Evolutionary conservation across 2,797 vertebrate species (phyloP).

Genomic region (Hypotaenidia philippensis): DNA sequence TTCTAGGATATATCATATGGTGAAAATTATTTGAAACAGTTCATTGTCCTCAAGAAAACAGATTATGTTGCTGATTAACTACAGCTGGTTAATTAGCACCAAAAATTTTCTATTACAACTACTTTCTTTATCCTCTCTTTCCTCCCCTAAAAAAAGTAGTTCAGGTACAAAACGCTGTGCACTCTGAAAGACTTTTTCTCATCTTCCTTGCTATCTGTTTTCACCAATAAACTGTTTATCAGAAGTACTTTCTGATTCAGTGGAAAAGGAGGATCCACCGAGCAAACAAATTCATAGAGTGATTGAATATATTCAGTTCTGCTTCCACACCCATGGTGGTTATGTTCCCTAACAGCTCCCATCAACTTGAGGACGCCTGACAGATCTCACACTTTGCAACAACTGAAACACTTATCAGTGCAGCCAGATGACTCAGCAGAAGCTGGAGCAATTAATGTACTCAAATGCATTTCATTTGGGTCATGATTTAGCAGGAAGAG

Average conservation of each 20-base stretch:
- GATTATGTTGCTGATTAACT: background rate
- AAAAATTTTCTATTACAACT: background rate
- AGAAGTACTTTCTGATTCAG: background rate
- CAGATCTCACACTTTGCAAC: background rate
- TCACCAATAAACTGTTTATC: background rate
- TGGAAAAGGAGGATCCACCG: background rate
- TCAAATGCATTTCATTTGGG: constrained; percentile 6
- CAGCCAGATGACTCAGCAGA: background rate
- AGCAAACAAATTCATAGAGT: background rate
- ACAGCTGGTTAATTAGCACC: background rate
- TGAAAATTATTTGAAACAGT: background rate
- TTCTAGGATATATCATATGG: background rate
- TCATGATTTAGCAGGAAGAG: constrained; percentile 1
- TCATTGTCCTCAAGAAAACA: background rate
- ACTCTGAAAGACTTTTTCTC: background rate
- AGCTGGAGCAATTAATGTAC: background rate
- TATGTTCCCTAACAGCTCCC: background rate
- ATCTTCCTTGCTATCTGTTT: background rate
- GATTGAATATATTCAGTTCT: background rate
- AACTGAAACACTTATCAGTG: background rate
- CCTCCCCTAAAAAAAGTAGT: background rate
- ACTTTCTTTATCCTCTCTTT: background rate
- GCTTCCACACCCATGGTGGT: background rate
- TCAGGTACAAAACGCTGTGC: background rate
- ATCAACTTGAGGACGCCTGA: background rate